Percentiles rank a stretch among this genome's conserved stretches.
Conservation (phyloP, 2,113 vertebrate species). For the Gobiocypris rarus region DNA sequence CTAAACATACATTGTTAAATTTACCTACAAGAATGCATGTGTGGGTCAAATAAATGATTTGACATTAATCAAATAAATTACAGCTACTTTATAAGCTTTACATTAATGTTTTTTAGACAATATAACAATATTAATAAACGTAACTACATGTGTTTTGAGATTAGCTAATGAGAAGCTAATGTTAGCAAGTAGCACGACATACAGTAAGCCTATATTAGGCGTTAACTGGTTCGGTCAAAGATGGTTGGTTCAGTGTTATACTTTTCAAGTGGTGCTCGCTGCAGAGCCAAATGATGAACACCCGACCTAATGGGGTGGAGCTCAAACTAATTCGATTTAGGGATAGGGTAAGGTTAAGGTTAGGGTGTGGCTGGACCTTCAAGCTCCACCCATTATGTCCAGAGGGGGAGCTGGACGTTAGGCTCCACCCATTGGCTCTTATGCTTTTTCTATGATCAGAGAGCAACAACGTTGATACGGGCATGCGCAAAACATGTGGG, state of each 20-base stretch:
- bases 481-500: slow-evolving; percentile 11
- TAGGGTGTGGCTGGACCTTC: no score
- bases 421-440: no score
- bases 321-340: no score
- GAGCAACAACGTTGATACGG: not conserved
- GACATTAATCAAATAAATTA: no score
- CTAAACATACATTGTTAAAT: not conserved
- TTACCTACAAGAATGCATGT: not conserved
- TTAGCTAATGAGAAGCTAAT: not conserved
- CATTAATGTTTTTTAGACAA: not conserved
- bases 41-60: not conserved
- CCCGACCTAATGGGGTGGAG: no score
- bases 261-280: no score
- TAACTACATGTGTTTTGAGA: not conserved
- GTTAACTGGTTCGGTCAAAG: not conserved
- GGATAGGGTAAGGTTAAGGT: no score
- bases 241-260: no score
- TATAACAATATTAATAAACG: not conserved
- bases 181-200: not conserved
- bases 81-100: not conserved
- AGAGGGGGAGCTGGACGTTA: no score
- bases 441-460: not conserved
- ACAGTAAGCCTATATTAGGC: not conserved
- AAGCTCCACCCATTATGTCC: no score
- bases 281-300: not conserved